These are phyloP conservation scores for Sympetrum striolatum DNA, from an alignment of 2,888 invertebrate genomes.

Conservation along the genomic window DNA sequence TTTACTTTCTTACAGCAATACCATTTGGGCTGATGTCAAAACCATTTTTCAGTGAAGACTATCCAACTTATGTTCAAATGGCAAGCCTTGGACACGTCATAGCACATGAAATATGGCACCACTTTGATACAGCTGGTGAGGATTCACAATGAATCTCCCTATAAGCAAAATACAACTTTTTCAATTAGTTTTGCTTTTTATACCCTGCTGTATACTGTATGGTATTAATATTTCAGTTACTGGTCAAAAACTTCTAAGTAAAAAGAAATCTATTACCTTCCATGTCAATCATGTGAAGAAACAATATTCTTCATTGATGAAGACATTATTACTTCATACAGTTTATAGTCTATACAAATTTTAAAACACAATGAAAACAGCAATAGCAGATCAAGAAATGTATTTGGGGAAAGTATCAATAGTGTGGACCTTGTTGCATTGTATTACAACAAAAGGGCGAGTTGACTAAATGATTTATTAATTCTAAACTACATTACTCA, in stretches of 20 bases:
- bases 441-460: too few relatives aligned
- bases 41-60: slow-evolving; percentile 30
- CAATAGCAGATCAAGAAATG: too few relatives aligned
- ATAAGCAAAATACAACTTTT: background rate
- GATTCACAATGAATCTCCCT: background rate
- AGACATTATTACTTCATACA: too few relatives aligned
- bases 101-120: slow-evolving; percentile 48
- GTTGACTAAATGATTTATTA: too few relatives aligned
- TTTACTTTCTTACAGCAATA: slow-evolving; percentile 41
- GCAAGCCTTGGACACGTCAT: slow-evolving; percentile 47
- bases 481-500: too few relatives aligned
- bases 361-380: too few relatives aligned
- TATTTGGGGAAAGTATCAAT: too few relatives aligned
- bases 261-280: background rate
- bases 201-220: background rate
- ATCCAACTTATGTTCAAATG: slow-evolving; percentile 45
- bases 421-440: too few relatives aligned
- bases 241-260: too few relatives aligned
- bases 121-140: slow-evolving; percentile 48
- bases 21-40: slow-evolving; percentile 47
- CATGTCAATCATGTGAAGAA: too few relatives aligned
- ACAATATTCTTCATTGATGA: too few relatives aligned
- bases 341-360: too few relatives aligned
- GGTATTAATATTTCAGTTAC: background rate
- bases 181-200: background rate